phyloP scores from a whole-genome alignment of 2,888 invertebrate species.

The Entomobrya proxima region DNA sequence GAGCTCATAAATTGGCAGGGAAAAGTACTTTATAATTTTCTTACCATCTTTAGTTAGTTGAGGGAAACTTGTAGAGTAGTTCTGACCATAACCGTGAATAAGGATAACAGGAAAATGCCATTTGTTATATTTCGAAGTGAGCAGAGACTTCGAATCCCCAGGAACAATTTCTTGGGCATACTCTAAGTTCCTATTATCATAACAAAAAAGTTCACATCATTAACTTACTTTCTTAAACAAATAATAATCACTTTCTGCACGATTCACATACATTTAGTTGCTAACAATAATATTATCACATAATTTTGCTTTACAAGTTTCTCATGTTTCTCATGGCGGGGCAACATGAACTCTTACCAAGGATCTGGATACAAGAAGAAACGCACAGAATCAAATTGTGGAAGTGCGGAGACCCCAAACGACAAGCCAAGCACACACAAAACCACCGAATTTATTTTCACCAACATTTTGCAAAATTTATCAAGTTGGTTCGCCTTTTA shows the following conservation, averaged over 20 bases:
- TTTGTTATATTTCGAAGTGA: conserved; percentile 70
- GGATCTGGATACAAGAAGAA: conserved; percentile 70
- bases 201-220: not conserved
- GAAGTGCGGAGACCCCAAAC: conserved; percentile 23
- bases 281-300: no score
- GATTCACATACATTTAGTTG: no score
- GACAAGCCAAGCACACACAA: conserved; percentile 28
- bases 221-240: not conserved
- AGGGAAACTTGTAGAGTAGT: conserved; percentile 70
- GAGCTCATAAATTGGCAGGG: no score
- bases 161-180: conserved; percentile 69
- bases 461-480: conserved; percentile 29
- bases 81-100: conserved; percentile 70
- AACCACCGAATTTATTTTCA: not conserved
- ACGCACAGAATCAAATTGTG: conserved; percentile 64
- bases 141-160: conserved; percentile 68
- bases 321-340: not conserved
- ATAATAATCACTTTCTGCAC: no score
- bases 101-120: conserved; percentile 69
- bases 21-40: not conserved
- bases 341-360: conserved; percentile 54
- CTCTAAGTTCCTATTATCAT: conserved; percentile 65
- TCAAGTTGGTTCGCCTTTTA: no score
- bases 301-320: no score
- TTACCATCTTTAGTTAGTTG: conserved; percentile 72